These are phyloP conservation scores for Morpho achilles DNA, from an alignment of 2,888 invertebrate genomes.

Conservation along the genomic window DNA sequence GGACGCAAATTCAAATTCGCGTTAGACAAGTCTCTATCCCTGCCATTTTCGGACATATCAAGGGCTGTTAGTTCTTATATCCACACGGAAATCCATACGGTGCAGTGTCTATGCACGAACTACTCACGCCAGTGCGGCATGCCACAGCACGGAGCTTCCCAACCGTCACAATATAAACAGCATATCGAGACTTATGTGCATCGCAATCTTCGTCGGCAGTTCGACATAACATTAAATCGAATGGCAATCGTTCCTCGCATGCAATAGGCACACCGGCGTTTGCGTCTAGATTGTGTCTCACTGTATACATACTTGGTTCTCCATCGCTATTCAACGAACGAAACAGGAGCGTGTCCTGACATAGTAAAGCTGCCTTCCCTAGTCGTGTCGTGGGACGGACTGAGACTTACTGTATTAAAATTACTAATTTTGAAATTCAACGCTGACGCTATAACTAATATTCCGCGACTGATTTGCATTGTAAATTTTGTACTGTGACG, in stretches of 20 bases:
- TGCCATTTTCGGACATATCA: conserved; percentile 34
- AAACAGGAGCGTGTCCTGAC: conserved; percentile 42
- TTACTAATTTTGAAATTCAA: conserved; percentile 76
- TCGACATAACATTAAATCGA: conserved; percentile 62
- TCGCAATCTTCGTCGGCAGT: conserved; percentile 56
- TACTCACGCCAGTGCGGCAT: conserved; percentile 55
- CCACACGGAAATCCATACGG: conserved; percentile 47
- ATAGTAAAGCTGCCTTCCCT: conserved; percentile 63
- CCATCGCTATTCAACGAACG: conserved; percentile 55
- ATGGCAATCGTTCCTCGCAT: conserved; percentile 55
- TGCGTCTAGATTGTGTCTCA: conserved; percentile 37
- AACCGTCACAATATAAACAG: conserved; percentile 62
- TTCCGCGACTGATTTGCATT: conserved; percentile 76
- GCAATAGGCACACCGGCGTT: conserved; percentile 44
- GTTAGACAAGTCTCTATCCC: conserved; percentile 55
- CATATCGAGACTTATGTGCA: conserved; percentile 62
- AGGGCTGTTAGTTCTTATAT: conserved; percentile 17
- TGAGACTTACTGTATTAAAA: conserved; percentile 75
- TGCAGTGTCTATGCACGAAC: conserved; percentile 49
- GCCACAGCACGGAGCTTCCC: conserved; percentile 61
- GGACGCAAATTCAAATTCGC: conserved; percentile 49
- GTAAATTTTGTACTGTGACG: conserved; percentile 74
- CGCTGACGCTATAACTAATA: conserved; percentile 74
- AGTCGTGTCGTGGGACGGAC: conserved; percentile 69
- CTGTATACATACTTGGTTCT: conserved; percentile 70